phyloP scores from a whole-genome alignment of 53 echinoderm and acorn worm species.

The Pentamera pediparva region DNA sequence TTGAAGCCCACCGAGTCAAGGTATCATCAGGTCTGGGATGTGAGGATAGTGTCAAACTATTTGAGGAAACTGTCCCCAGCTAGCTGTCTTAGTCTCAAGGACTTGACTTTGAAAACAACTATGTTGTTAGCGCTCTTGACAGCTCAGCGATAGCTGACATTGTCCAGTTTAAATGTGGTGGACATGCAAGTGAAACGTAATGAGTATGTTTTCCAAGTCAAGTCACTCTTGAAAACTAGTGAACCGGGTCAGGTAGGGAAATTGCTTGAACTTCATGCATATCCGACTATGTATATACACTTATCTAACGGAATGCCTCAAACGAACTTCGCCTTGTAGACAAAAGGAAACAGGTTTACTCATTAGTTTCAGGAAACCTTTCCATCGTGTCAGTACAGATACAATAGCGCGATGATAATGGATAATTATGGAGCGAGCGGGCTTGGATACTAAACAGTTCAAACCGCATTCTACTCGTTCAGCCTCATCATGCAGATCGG shows the following conservation, averaged over 20 bases:
- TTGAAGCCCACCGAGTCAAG: slow-evolving; percentile 31
- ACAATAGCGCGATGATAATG: slow-evolving; percentile 11
- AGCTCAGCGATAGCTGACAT: slow-evolving; percentile 24
- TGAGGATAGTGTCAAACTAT: slow-evolving; percentile 14
- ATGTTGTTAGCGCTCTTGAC: slow-evolving; percentile 28
- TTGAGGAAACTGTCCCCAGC: slow-evolving; percentile 19
- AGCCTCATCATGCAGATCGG: background rate
- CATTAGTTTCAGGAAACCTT: slow-evolving; percentile 8
- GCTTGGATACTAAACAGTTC: slow-evolving; percentile 25
- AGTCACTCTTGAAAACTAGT: slow-evolving; percentile 26
- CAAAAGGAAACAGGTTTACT: slow-evolving; percentile 18
- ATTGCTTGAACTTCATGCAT: slow-evolving; percentile 27
- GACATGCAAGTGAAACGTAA: background rate
- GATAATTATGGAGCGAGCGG: slow-evolving; percentile 9
- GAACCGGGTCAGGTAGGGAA: slow-evolving; percentile 30
- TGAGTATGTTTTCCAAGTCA: background rate
- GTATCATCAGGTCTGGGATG: slow-evolving; percentile 36
- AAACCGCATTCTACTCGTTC: slow-evolving; percentile 37
- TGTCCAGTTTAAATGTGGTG: background rate
- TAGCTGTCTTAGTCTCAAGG: background rate
- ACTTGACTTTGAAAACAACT: slow-evolving; percentile 15
- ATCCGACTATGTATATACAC: slow-evolving; percentile 36
- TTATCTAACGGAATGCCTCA: slow-evolving; percentile 20
- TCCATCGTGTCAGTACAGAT: background rate
- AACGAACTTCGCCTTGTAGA: slow-evolving; percentile 21